These are phyloP conservation scores for Pteromalus puparum DNA, from an alignment of 1,140 invertebrate species.

Conservation along the genomic window DNA sequence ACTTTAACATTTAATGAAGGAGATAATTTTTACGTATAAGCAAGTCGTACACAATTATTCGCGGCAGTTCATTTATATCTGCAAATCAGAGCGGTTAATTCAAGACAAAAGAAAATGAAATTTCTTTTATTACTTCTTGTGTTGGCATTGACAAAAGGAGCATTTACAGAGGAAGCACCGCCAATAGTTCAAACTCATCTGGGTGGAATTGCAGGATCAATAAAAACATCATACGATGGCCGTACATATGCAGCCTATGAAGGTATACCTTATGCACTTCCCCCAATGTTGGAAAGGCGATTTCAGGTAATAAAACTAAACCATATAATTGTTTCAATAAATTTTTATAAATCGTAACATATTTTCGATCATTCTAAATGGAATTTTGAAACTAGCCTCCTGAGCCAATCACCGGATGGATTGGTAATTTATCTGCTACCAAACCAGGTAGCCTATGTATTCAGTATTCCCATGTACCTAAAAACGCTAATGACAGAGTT, in stretches of 20 bases:
- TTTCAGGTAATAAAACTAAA: conserved; percentile 1
- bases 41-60: no score
- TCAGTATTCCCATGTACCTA: not conserved
- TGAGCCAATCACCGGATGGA: conserved; percentile 21
- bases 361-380: not conserved
- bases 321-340: not conserved
- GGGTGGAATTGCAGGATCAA: conserved; percentile 44
- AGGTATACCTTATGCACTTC: conserved; percentile 54
- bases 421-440: conserved; percentile 12
- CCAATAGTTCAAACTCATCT: conserved; percentile 41
- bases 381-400: not conserved
- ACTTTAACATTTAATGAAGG: no score
- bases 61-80: no score
- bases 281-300: conserved; percentile 38
- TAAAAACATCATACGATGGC: conserved; percentile 29
- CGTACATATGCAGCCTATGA: conserved; percentile 46
- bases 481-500: not conserved
- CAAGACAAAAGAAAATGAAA: no score
- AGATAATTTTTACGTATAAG: no score
- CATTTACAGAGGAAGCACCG: not conserved
- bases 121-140: not conserved
- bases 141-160: not conserved
- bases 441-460: not conserved
- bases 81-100: no score
- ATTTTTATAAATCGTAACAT: not conserved